Evolutionary conservation across 2,888 invertebrate species (phyloP).

Genomic region (Spilosoma lubricipeda): DNA sequence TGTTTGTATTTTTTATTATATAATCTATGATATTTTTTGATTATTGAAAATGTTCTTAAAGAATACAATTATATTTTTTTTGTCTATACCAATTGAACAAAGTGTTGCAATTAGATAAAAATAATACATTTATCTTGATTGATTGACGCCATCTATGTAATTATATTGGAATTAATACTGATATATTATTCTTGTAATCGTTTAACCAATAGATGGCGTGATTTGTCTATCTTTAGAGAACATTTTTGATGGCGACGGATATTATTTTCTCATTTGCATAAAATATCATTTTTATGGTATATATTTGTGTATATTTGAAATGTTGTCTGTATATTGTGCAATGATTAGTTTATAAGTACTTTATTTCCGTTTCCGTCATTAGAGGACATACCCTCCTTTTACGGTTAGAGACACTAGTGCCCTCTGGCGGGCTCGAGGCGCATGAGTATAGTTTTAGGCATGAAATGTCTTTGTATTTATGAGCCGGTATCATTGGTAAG

Average conservation of each 20-base stretch:
- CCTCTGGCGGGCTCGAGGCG: slow-evolving; percentile 14
- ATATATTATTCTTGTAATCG: neutral
- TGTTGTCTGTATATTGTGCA: slow-evolving; percentile 71
- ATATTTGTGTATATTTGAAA: slow-evolving; percentile 43
- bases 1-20: slow-evolving; percentile 28
- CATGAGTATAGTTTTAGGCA: slow-evolving; percentile 16
- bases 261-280: slow-evolving; percentile 24
- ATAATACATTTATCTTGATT: neutral
- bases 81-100: neutral
- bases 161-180: neutral
- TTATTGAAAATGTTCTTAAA: slow-evolving; percentile 3
- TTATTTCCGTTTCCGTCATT: slow-evolving; percentile 52
- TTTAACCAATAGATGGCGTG: neutral
- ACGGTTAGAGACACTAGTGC: slow-evolving; percentile 49
- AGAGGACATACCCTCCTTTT: slow-evolving; percentile 64
- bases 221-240: neutral
- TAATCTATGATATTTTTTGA: slow-evolving; percentile 3
- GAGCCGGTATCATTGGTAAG: neutral
- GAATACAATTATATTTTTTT: neutral
- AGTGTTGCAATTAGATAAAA: neutral
- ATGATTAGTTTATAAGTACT: slow-evolving; percentile 58
- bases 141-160: neutral
- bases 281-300: slow-evolving; percentile 45
- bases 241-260: slow-evolving; percentile 13
- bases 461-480: slow-evolving; percentile 14